phyloP scores from a whole-genome alignment of 1,140 invertebrate genomes.

The Tetraneura akinire region DNA sequence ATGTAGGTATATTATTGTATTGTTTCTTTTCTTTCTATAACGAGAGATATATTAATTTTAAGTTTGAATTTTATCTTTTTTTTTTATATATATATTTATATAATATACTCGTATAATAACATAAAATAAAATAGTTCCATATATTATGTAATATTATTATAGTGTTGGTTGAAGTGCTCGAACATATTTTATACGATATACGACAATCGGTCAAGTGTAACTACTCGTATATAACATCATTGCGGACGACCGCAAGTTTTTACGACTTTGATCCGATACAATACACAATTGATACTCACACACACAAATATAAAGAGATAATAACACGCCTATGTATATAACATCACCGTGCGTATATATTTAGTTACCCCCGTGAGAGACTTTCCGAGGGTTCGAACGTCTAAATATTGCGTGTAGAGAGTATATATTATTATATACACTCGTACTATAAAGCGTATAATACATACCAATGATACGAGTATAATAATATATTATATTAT shows the following conservation, averaged over 20 bases:
- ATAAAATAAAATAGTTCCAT: no score
- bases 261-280: slow-evolving; percentile 21
- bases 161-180: no score
- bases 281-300: background rate
- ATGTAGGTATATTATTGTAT: no score
- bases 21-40: no score
- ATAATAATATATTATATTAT: no score
- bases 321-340: background rate
- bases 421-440: background rate
- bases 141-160: no score
- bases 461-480: background rate
- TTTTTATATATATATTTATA: no score
- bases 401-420: background rate
- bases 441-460: no score
- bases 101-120: no score
- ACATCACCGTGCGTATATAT: background rate
- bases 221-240: background rate
- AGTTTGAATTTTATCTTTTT: no score
- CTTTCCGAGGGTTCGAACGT: slow-evolving; percentile 13
- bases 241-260: background rate
- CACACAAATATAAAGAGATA: background rate
- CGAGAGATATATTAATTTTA: no score
- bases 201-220: background rate
- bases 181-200: background rate
- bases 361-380: slow-evolving; percentile 31